A percentile compares a stretch with the other conserved stretches of the same genome.
Evolutionary conservation across 2,888 invertebrate species (phyloP).

Genomic region (Gandaritis pyraliata): DNA sequence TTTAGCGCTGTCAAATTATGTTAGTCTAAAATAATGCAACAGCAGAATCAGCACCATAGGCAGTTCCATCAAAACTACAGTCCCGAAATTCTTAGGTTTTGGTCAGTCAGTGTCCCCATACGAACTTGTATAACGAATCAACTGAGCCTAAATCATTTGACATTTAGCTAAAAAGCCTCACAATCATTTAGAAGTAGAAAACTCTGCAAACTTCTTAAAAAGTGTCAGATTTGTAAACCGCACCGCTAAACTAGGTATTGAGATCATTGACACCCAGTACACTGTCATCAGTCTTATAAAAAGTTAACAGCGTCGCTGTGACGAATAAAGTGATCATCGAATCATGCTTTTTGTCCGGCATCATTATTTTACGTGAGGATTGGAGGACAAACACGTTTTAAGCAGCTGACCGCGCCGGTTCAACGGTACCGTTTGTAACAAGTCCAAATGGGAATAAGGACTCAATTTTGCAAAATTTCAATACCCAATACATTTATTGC

Average conservation of each 20-base stretch:
- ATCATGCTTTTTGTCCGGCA: constrained; percentile 32
- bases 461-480: background rate
- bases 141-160: no score
- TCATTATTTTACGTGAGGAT: constrained; percentile 32
- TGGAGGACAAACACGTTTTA: constrained; percentile 34
- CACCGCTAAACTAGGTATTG: background rate
- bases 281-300: constrained; percentile 5
- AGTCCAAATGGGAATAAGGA: background rate
- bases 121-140: no score
- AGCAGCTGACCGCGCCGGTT: constrained; percentile 20
- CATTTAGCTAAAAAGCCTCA: no score
- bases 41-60: no score
- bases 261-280: constrained; percentile 17
- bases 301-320: constrained; percentile 16
- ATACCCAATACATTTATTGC: no score
- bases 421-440: constrained; percentile 37
- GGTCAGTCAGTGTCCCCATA: no score
- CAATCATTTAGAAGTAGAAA: no score
- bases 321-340: constrained; percentile 27
- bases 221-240: background rate
- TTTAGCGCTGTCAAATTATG: no score
- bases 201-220: no score
- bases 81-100: no score
- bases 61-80: no score
- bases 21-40: no score